Evolutionary conservation across 1,140 invertebrate species (phyloP).

Genomic region (Drosophila rufa): DNA sequence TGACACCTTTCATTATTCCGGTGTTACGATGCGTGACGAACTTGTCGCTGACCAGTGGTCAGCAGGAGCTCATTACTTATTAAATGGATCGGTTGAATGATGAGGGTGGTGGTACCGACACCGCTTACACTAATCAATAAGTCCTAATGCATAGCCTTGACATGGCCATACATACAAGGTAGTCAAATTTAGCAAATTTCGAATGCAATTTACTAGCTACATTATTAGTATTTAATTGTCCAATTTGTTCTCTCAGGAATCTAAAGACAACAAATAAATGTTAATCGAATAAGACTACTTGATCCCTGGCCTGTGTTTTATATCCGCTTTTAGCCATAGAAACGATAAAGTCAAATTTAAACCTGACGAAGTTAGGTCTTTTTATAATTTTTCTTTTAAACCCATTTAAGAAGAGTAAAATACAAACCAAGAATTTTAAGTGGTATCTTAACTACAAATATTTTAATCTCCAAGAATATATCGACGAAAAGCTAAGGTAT

Average conservation of each 20-base stretch:
- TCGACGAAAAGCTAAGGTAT: too few species aligned
- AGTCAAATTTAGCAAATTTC: conserved; percentile 15
- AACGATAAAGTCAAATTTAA: neutral
- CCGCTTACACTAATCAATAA: conserved; percentile 59
- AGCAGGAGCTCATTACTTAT: conserved; percentile 57
- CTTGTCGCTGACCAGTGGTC: conserved; percentile 18
- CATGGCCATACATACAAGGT: conserved; percentile 25
- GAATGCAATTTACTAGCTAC: neutral
- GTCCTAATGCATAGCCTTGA: conserved; percentile 40
- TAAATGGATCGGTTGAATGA: conserved; percentile 7
- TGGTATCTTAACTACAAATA: too few species aligned
- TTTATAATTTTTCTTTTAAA: neutral
- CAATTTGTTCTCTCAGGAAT: too few species aligned
- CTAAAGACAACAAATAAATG: too few species aligned
- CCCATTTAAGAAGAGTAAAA: too few species aligned
- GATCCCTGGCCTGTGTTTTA: too few species aligned
- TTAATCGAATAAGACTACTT: too few species aligned
- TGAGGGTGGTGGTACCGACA: conserved; percentile 32
- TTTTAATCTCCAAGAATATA: too few species aligned
- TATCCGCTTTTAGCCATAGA: too few species aligned
- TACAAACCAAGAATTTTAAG: too few species aligned
- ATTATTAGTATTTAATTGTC: too few species aligned
- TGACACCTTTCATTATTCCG: conserved; percentile 41
- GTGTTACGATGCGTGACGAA: conserved; percentile 51
- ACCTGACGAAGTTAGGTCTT: neutral